A percentile compares a stretch with the other conserved stretches of the same genome.
Conservation (phyloP, 2,888 invertebrate species). For the Laothoe populi region DNA sequence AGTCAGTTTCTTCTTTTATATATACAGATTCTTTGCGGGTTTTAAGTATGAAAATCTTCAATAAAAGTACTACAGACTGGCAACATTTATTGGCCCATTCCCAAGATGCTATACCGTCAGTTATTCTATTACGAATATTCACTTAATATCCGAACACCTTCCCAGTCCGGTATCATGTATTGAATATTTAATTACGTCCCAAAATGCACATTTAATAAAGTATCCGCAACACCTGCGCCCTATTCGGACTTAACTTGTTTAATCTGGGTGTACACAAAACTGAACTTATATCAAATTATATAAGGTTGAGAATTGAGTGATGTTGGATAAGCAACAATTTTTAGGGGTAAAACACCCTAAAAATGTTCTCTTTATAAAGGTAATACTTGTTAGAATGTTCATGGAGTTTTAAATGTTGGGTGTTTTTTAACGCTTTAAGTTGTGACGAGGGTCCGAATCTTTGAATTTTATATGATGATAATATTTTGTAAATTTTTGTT, state of each 20-base stretch:
- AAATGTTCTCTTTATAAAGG: slow-evolving; percentile 6
- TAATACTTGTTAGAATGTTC: slow-evolving; percentile 7
- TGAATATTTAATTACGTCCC: slow-evolving; percentile 13
- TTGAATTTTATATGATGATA: not conserved
- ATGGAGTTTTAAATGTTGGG: not conserved
- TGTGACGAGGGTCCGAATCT: not conserved
- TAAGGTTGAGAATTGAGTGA: not conserved
- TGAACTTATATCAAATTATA: not conserved
- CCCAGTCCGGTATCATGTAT: not conserved
- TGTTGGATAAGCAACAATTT: not conserved
- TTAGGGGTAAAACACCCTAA: slow-evolving; percentile 21
- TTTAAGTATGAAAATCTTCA: too few species aligned
- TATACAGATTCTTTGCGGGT: too few species aligned
- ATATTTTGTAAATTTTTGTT: not conserved
- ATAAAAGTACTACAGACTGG: too few species aligned
- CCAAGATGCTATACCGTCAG: not conserved
- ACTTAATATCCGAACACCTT: not conserved
- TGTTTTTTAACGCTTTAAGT: not conserved
- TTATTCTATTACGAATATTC: not conserved
- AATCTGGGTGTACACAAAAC: not conserved
- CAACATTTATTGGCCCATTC: not conserved
- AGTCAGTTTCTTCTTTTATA: too few species aligned
- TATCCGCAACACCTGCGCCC: slow-evolving; percentile 42
- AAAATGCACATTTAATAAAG: slow-evolving; percentile 43
- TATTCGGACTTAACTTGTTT: slow-evolving; percentile 31